Evolutionary conservation across 2,888 invertebrate genomes (phyloP), one percentile per base, ranked within the genome.

Genomic region (Drosophila subquinaria): DNA sequence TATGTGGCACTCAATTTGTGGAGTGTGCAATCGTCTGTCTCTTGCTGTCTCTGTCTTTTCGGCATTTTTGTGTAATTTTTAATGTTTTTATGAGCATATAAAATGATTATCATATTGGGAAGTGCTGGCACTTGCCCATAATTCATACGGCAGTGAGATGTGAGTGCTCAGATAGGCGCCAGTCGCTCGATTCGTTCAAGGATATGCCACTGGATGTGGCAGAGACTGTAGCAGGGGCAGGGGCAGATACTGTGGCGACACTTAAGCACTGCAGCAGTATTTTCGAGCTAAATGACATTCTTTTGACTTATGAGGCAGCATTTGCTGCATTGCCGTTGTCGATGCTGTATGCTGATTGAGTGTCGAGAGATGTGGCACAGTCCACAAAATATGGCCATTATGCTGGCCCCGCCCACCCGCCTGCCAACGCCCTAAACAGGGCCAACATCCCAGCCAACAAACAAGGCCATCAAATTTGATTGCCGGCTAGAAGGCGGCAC

Each of bases 401-500:
- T 78, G 83, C 38, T 78, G 53, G 43, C 40, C 64, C 64, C 63
- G 52, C 75, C 75, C 27, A 27, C 27, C 27, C 27, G 27, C 27
- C 72, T 33, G 76, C 62, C 40, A 61, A 56, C 36, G 50, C 40
- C 68, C 71, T 64, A 48, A 61, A 45, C 43, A 17, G 62, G 30
- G 17, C 47, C 48, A 66, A 60, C 35, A 20, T 45, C 4, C 3
- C 13, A 42, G 70, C 78, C 83, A 81, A 83, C 83, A 81, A 83
- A 77, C 77, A 79, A 77, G 80, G 88, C 82, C 82, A 85, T 88
- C 85, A 88, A 85, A 85, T 85, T 85, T 85, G 79, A 85, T 85
- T 85, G 88, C 82, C 65, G 40, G 57, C 71, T 69, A 74, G 61
- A 50, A 65, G 55, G 52, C 30, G 60, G 61, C 36, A 36, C 35